Evolutionary conservation across 2,888 invertebrate species (phyloP), one percentile per base, ranked within the genome.

Genomic region (Gerosis bhagava): DNA sequence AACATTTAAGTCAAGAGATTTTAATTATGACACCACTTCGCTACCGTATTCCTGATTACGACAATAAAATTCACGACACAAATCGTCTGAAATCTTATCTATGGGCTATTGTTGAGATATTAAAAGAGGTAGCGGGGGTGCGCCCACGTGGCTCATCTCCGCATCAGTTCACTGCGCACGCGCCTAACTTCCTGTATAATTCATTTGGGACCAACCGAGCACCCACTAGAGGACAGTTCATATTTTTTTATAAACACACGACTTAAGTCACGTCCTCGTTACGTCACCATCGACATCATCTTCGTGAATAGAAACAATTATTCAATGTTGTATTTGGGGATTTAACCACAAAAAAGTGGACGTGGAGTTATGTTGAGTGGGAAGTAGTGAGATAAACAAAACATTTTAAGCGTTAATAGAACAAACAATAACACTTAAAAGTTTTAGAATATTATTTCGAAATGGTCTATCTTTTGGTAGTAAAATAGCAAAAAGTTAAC

Each of bases 121-220:
- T 57, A 56, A 73, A 78, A 68, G 68, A 74, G 65, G 61, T 59
- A 60, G 76, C 71, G 80, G 79, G 83, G 83, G 81, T 77, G 81
- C 82, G 77, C 86, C 84, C 77, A 83, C 84, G 73, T 77, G 57
- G 70, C 71, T 82, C 81, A 86, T 86, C 84, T 81, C 63, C 55
- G 67, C 77, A 81, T 80, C 76, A 81, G 73, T 73, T 82, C 68
- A 78, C 74, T 63, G 79, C 71, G 80, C 84, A 83, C 83, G 83
- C 80, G 81, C 67, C 67, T 65, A 58, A 67, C 74, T 83, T 84
- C 83, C 84, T 83, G 82, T 75, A 70, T 66, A 76, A 77, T 80
- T 80, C 72, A 56, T n/a, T 56, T 53, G 57, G 32, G 47, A 51
- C 32, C 22, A 40, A 40, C 19, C 32, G 10, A 28, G 35, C 35